These are phyloP conservation scores for Gobiocypris rarus DNA, from an alignment of 2,113 vertebrate species.

Conservation along the genomic window DNA sequence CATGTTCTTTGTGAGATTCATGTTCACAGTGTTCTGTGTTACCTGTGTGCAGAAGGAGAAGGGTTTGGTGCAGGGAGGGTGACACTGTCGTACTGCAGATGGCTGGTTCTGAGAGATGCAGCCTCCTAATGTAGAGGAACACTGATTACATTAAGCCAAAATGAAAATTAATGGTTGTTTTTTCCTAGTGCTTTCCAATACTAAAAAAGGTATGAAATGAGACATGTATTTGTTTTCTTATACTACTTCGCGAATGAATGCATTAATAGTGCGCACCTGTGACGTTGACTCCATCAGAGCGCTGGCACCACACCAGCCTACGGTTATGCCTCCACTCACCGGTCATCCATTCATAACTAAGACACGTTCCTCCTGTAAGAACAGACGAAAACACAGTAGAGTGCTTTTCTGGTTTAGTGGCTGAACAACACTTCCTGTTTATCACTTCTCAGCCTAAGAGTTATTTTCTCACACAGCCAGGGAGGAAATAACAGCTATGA, in stretches of 20 bases:
- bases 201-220: background rate
- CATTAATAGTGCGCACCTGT: conserved; percentile 76
- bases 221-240: background rate
- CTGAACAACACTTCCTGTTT: conserved; percentile 11
- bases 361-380: conserved; percentile 87
- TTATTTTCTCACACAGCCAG: background rate
- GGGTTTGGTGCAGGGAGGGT: conserved; percentile 89
- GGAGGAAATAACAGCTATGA: background rate
- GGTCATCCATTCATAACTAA: conserved; percentile 88
- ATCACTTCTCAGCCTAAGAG: conserved; percentile 1
- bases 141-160: background rate
- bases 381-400: conserved; percentile 12
- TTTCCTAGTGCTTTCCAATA: background rate
- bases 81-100: conserved; percentile 82
- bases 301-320: conserved; percentile 93
- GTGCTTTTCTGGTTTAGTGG: background rate
- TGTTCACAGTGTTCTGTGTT: conserved; percentile 48
- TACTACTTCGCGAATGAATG: background rate
- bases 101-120: conserved; percentile 84
- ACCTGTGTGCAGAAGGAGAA: conserved; percentile 98
- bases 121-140: conserved; percentile 81
- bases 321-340: conserved; percentile 89
- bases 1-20: background rate
- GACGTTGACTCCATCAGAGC: conserved; percentile 93
- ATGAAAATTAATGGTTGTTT: background rate